Percentiles rank a stretch among this genome's conserved stretches.
Conservation (phyloP, 2,797 vertebrate genomes). For the Urocyon cinereoargenteus region DNA sequence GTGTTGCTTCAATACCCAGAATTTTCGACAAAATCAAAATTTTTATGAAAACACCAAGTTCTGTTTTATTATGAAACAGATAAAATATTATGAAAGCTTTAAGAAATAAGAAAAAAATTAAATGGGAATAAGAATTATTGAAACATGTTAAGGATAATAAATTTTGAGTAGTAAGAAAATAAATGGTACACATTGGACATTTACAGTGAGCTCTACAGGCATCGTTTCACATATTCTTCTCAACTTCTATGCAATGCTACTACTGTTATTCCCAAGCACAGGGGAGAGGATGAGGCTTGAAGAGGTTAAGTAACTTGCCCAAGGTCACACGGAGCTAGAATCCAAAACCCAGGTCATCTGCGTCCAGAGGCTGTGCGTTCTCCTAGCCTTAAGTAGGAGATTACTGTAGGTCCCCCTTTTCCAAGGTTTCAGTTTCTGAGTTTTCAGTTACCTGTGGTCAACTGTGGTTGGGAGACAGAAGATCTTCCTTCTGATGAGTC, state of each 20-base stretch:
- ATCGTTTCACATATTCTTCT: neutral
- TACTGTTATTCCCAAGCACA: neutral
- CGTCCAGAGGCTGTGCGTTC: neutral
- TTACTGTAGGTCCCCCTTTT: neutral
- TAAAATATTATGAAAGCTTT: conserved; percentile 11
- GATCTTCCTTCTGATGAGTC: neutral
- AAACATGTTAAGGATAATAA: neutral
- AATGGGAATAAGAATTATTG: neutral
- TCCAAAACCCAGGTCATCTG: neutral
- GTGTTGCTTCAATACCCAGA: neutral
- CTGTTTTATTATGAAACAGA: neutral
- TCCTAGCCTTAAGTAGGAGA: neutral
- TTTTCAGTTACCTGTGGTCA: neutral
- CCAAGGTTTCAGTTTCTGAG: neutral
- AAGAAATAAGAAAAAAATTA: neutral
- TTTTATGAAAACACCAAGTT: neutral
- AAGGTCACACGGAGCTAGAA: neutral
- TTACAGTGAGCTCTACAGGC: neutral
- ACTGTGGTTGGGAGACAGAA: neutral
- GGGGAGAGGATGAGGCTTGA: neutral
- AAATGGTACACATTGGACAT: neutral
- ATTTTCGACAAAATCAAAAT: neutral
- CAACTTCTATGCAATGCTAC: neutral
- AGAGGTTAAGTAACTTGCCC: neutral
- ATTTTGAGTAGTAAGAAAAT: neutral